Evolutionary conservation across 2,888 invertebrate species (phyloP), one percentile per base, ranked within the genome.

Genomic region (Pimpla rufipes): DNA sequence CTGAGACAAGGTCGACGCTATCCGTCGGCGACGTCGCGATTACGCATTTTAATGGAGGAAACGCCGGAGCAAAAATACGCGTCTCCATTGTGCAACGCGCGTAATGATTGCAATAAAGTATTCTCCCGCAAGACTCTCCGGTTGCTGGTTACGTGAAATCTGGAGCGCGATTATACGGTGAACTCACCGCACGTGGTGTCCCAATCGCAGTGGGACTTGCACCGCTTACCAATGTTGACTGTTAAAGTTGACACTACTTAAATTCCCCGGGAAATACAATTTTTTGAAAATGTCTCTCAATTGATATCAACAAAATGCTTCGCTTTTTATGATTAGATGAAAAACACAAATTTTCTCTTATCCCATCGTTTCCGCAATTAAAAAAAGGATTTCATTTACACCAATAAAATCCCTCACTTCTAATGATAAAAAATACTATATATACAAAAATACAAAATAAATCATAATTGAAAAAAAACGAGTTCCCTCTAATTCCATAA

Each of bases 41-140:
- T n/a, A 35, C 10, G 29, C 29, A 29, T 35, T 42, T 47, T 45
- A 73, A 64, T 67, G 37, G 52, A 82, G 81, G 64, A 75, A 71
- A 79, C 67, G 35, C 3, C 76, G 35, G 66, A 47, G 79, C 50
- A 62, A 71, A 52, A 67, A 79, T 66, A 45, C 29, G 50, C 59
- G 73, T 70, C 79, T 79, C 79, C 42, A 83, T 83, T 83, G 66
- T 76, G 79, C 76, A 79, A 79, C 76, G 50, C 50, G 52, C 68
- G n/a, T n/a, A 66, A 67, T 47, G 71, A 79, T 79, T 71, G 66
- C n/a, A 67, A 77, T 81, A 37, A 42, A 62, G 47, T 35, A 75
- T 79, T 67, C 62, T 62, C 66, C 37, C 37, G 13, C 50, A 67
- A 74, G 29, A 29, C 29, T 3, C 29, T 2, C 29, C 29, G 29